phyloP scores from a whole-genome alignment of 2,113 vertebrate genomes.

The Pseudorectes ferrugineus region DNA sequence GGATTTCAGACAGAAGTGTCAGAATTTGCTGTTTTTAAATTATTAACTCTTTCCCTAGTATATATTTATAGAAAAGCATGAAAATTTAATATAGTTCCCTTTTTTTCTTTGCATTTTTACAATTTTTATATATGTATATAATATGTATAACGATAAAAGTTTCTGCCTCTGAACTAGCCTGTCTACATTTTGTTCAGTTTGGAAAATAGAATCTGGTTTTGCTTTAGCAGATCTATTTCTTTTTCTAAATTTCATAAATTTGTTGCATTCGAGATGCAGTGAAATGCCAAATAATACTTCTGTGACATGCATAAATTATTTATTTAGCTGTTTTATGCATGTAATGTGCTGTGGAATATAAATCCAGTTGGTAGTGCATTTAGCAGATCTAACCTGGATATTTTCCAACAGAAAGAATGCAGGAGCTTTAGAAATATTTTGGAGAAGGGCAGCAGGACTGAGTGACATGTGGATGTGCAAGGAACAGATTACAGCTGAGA shows the following conservation, averaged over 20 bases:
- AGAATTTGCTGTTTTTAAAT: neutral
- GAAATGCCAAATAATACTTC: neutral
- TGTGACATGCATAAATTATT: neutral
- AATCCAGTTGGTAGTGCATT: neutral
- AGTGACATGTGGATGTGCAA: neutral
- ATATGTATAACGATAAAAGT: neutral
- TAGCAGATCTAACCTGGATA: neutral
- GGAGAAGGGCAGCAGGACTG: neutral
- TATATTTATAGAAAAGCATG: neutral
- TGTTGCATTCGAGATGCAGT: neutral
- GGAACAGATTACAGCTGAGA: neutral
- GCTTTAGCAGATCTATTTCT: neutral
- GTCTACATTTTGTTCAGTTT: neutral
- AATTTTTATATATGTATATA: neutral
- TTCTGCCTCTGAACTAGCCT: neutral
- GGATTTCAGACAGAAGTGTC: neutral
- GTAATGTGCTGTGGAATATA: neutral
- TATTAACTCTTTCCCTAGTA: neutral
- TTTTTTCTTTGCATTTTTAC: neutral
- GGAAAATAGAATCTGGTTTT: neutral
- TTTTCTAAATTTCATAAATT: neutral
- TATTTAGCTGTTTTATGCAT: neutral
- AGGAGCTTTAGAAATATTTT: neutral
- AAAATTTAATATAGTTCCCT: neutral
- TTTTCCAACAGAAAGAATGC: neutral